A percentile compares a stretch with the other conserved stretches of the same genome.
phyloP scores from a whole-genome alignment of 2,888 invertebrate genomes.

The Steinernema hermaphroditum region DNA sequence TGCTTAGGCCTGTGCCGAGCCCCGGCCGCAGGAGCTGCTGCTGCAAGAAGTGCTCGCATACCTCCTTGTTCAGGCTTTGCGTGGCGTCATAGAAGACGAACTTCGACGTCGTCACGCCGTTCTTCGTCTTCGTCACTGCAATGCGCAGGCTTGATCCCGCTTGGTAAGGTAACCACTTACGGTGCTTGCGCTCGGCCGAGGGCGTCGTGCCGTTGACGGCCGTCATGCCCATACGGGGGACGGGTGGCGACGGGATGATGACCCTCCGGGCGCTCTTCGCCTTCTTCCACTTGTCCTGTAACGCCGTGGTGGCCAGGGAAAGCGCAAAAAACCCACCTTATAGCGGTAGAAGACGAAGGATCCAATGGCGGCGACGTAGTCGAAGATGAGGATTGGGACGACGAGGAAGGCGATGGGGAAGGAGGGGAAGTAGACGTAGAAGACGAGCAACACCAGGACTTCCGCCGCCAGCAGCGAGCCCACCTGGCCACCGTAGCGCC shows the following conservation, averaged over 20 bases:
- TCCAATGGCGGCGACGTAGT: constrained; percentile 45
- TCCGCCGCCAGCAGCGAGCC: constrained; percentile 38
- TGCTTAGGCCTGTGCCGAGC: constrained; percentile 10
- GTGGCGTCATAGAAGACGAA: constrained; percentile 32
- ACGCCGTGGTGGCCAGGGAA: too few relatives aligned
- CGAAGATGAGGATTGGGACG: constrained; percentile 56
- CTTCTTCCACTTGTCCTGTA: constrained; percentile 32
- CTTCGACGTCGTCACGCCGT: constrained; percentile 29
- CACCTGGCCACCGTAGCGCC: constrained; percentile 10
- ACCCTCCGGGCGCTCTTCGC: constrained; percentile 32
- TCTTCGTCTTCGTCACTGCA: constrained; percentile 13
- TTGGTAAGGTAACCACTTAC: neutral
- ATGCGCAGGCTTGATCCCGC: neutral
- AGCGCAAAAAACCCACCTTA: constrained; percentile 45
- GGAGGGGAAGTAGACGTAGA: constrained; percentile 48
- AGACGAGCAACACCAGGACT: constrained; percentile 43
- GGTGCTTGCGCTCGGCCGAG: constrained; percentile 1
- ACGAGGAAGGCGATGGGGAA: constrained; percentile 55
- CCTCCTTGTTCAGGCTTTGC: constrained; percentile 37
- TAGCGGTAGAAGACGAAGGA: constrained; percentile 40
- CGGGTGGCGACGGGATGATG: constrained; percentile 37
- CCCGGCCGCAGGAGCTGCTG: constrained; percentile 25
- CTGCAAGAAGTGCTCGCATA: constrained; percentile 39
- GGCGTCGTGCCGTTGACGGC: constrained; percentile 31
- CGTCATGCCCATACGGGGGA: constrained; percentile 36